Percentiles rank a stretch among this genome's conserved stretches.
Evolutionary conservation across 2,888 invertebrate genomes (phyloP).

Genomic region (Drosophila neutralis): DNA sequence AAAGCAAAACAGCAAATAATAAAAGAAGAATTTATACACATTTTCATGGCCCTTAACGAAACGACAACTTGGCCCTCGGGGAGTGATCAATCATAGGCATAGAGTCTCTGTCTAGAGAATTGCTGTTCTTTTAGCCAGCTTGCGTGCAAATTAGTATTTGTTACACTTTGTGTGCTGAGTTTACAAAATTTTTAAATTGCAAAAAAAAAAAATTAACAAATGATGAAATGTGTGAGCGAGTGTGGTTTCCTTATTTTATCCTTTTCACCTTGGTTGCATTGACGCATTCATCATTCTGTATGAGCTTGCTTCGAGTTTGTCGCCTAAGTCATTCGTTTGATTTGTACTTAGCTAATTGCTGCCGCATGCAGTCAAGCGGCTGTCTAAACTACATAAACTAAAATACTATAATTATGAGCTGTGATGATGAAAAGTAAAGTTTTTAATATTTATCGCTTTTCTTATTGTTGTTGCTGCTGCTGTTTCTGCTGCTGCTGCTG

Average conservation of each 20-base stretch:
- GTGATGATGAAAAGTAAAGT: constrained; percentile 73
- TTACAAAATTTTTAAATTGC: constrained; percentile 36
- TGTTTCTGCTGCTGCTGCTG: constrained; percentile 23
- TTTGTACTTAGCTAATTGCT: constrained; percentile 79
- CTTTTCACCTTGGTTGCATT: constrained; percentile 46
- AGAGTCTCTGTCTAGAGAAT: constrained; percentile 26
- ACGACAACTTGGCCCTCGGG: constrained; percentile 67
- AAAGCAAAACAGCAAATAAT: constrained; percentile 44
- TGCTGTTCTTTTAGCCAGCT: constrained; percentile 4
- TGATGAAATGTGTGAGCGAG: constrained; percentile 21
- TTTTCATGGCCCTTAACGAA: constrained; percentile 66
- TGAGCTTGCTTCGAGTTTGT: constrained; percentile 64
- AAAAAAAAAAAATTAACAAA: background rate
- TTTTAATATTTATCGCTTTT: constrained; percentile 63
- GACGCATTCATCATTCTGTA: constrained; percentile 45
- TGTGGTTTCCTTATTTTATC: constrained; percentile 46
- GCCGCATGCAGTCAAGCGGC: constrained; percentile 63
- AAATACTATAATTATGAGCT: constrained; percentile 77
- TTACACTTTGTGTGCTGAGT: constrained; percentile 59
- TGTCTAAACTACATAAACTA: constrained; percentile 74
- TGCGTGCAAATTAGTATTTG: constrained; percentile 67
- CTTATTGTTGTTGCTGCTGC: constrained; percentile 33
- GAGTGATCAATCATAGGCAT: constrained; percentile 77
- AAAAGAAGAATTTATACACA: constrained; percentile 65
- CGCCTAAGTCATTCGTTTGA: constrained; percentile 79